Conservation (phyloP, 2,888 invertebrate genomes). For the Erannis defoliaria region DNA sequence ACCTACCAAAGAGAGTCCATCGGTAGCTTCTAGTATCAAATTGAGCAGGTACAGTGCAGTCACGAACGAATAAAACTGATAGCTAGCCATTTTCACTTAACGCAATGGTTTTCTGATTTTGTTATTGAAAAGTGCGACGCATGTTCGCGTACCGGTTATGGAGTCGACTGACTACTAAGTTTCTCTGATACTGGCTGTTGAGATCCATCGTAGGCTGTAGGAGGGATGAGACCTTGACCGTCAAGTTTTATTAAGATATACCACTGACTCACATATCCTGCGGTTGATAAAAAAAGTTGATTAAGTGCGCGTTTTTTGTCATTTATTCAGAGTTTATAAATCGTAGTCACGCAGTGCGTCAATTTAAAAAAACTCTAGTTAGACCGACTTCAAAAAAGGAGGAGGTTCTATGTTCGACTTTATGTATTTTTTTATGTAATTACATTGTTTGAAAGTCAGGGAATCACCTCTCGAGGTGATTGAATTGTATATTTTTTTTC, state of each 20-base stretch:
- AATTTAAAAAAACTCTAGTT: neutral
- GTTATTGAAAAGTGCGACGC: conserved; percentile 20
- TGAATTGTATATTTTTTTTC: too few species aligned
- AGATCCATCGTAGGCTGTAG: conserved; percentile 36
- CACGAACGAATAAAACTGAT: conserved; percentile 57
- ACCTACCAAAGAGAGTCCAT: conserved; percentile 71
- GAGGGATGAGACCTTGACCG: conserved; percentile 71
- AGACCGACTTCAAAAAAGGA: too few species aligned
- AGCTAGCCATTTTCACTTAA: conserved; percentile 50
- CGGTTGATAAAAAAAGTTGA: conserved; percentile 24
- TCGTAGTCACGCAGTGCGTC: conserved; percentile 2
- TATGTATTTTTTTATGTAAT: too few species aligned
- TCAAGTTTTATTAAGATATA: conserved; percentile 57
- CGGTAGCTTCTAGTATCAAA: conserved; percentile 63
- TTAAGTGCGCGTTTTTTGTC: conserved; percentile 22
- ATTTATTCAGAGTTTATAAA: conserved; percentile 4
- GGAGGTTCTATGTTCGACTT: too few species aligned
- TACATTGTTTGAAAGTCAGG: too few species aligned
- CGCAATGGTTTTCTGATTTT: conserved; percentile 16
- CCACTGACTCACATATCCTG: conserved; percentile 64
- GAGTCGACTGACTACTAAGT: conserved; percentile 22
- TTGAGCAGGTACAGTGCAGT: conserved; percentile 63
- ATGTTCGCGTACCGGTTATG: conserved; percentile 23
- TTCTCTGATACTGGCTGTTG: conserved; percentile 8
- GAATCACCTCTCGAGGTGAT: too few species aligned